Base-by-base conservation (phyloP, 2,888 invertebrate species). In the Cephus sareptanus region DNA sequence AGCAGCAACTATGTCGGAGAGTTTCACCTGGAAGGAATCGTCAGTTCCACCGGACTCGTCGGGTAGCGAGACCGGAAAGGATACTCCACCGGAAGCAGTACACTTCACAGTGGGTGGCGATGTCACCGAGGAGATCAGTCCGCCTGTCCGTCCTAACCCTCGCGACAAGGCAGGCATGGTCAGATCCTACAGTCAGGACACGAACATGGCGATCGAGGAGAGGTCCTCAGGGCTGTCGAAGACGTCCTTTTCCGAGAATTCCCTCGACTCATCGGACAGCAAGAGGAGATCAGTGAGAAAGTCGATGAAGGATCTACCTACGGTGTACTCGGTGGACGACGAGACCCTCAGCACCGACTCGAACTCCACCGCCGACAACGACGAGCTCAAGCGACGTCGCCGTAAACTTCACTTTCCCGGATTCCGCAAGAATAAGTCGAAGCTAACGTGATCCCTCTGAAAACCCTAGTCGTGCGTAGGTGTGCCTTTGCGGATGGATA, bases 271-370 rank as follows among this genome's bases (percentile, higher is more conserved):
- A 0, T 77, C 87, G 11, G 84, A 80, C 77, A 79, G 70, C 77
- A 79, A 69, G 83, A 84, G 70, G 80, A 81, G 76, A 75, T 77
- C 81, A 1, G 81, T 81, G 73, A 85, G 86, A 37, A 86, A 84
- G 77, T 80, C 84, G n/a, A 76, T 86, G 9, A 88, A 79, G 77
- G 91, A 91, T 69, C 79, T 91, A 75, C 87, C 90, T 34, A 89
- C 89, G 4, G 85, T 91, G 3, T 85, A 89, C 84, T 89, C 89
- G 13, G 83, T 91, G 1, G 95, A 95, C 83, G 95, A 95, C 81
- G 95, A 95, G 84, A 92, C 94, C 30, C 92, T 93, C 79, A 95
- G 95, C 1, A 95, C 95, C 0, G 95, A 95, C 88, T 95, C 95
- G 0, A 92, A 92, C 82, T 95, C 95, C 0, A 92, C 94, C 9